These are phyloP conservation scores for Molossus molossus DNA, from an alignment of 2,797 vertebrate species.

Conservation along the genomic window DNA sequence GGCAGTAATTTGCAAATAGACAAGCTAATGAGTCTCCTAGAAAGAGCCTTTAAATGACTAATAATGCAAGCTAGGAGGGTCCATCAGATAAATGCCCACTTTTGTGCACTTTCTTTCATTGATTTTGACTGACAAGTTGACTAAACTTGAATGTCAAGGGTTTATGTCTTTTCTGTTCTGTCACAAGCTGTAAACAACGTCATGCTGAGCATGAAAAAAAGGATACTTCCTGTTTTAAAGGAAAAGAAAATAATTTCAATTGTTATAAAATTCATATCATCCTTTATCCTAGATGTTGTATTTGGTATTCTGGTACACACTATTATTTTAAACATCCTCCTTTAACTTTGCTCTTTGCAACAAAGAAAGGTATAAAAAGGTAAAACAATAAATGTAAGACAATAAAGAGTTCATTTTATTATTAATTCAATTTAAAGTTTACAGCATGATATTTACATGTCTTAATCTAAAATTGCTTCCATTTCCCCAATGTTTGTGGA, in stretches of 20 bases:
- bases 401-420: slow-evolving; percentile 74
- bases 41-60: slow-evolving; percentile 72
- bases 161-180: slow-evolving; percentile 42
- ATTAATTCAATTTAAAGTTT: slow-evolving; percentile 74
- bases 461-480: slow-evolving; percentile 80
- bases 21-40: slow-evolving; percentile 75
- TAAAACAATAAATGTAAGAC: slow-evolving; percentile 50
- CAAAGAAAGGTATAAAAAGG: slow-evolving; percentile 41
- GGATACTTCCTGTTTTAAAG: slow-evolving; percentile 46
- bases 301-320: neutral
- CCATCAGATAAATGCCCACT: slow-evolving; percentile 67
- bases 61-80: slow-evolving; percentile 42
- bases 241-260: neutral
- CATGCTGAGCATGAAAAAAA: slow-evolving; percentile 64
- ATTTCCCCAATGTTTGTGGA: slow-evolving; percentile 49
- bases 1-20: slow-evolving; percentile 65
- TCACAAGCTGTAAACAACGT: slow-evolving; percentile 76
- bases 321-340: neutral
- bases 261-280: slow-evolving; percentile 42
- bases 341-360: neutral
- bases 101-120: slow-evolving; percentile 72
- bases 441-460: slow-evolving; percentile 65
- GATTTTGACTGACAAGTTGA: slow-evolving; percentile 77
- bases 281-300: slow-evolving; percentile 49
- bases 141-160: slow-evolving; percentile 65